Evolutionary conservation across 2,797 vertebrate species (phyloP).

Genomic region (Cirrhinus mrigala): DNA sequence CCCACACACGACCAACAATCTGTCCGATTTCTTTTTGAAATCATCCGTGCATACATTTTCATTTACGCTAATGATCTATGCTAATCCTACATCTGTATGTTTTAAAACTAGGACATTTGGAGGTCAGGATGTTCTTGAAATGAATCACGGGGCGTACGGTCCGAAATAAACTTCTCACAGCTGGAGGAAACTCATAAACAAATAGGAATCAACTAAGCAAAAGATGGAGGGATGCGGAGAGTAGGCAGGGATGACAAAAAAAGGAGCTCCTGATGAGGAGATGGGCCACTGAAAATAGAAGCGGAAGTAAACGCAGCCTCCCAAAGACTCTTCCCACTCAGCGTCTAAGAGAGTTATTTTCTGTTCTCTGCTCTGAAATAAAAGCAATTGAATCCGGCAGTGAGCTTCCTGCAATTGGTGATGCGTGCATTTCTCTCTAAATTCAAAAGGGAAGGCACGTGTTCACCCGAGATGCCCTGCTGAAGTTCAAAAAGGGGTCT

Average conservation of each 20-base stretch:
- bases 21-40: background rate
- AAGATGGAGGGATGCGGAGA: conserved; percentile 15
- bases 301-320: conserved; percentile 51
- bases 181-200: background rate
- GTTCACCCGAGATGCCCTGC: background rate
- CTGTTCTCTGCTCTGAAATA: conserved; percentile 28
- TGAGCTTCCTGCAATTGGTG: conserved; percentile 7
- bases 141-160: background rate
- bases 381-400: conserved; percentile 12
- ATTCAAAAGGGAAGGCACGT: background rate
- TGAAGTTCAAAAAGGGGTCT: background rate
- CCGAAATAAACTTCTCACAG: background rate
- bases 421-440: conserved; percentile 4
- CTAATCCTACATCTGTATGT: background rate
- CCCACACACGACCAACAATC: conserved; percentile 24
- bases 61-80: background rate
- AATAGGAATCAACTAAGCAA: background rate
- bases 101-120: background rate
- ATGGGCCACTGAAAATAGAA: conserved; percentile 53
- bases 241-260: conserved; percentile 27
- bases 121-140: conserved; percentile 2
- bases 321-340: conserved; percentile 50
- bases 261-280: conserved; percentile 44
- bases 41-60: background rate
- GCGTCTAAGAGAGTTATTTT: conserved; percentile 45